Conservation (phyloP, 2,113 vertebrate genomes). For the Xiphophorus couchianus region DNA sequence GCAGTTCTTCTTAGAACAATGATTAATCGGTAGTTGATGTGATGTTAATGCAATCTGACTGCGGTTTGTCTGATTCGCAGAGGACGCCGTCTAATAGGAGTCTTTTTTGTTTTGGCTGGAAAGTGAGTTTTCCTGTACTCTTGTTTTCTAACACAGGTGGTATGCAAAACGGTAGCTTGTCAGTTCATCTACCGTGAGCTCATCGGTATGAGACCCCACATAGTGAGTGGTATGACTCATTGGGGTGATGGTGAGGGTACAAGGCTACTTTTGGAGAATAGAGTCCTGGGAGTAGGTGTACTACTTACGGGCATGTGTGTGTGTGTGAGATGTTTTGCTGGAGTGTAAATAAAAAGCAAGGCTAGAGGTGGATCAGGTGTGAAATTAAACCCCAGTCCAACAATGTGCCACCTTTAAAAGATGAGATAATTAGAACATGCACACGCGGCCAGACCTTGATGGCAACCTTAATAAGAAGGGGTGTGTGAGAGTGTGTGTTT, state of each 20-base stretch:
- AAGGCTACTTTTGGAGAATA: not conserved
- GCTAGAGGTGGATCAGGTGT: conserved; percentile 29
- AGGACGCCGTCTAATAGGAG: not conserved
- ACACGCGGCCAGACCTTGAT: conserved; percentile 39
- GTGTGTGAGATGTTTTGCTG: not conserved
- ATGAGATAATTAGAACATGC: conserved; percentile 55
- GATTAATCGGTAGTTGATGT: not conserved
- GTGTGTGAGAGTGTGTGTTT: conserved; percentile 21
- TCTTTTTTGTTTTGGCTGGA: not conserved
- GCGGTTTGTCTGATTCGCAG: not conserved
- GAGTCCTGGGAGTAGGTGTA: not conserved
- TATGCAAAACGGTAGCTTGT: too few species aligned
- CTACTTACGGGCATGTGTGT: not conserved
- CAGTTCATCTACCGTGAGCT: too few species aligned
- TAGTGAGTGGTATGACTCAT: too few species aligned
- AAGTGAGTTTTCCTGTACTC: conserved; percentile 8
- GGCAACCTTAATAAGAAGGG: conserved; percentile 34
- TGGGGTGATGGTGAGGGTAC: too few species aligned
- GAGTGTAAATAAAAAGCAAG: conserved; percentile 42
- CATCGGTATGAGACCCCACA: too few species aligned
- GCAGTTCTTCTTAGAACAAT: not conserved
- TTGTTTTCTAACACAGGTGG: too few species aligned
- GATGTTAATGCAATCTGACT: not conserved
- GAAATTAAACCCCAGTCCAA: conserved; percentile 48
- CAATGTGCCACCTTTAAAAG: conserved; percentile 53